Conservation (phyloP, 2,888 invertebrate genomes). For the Tortricodes alternella region DNA sequence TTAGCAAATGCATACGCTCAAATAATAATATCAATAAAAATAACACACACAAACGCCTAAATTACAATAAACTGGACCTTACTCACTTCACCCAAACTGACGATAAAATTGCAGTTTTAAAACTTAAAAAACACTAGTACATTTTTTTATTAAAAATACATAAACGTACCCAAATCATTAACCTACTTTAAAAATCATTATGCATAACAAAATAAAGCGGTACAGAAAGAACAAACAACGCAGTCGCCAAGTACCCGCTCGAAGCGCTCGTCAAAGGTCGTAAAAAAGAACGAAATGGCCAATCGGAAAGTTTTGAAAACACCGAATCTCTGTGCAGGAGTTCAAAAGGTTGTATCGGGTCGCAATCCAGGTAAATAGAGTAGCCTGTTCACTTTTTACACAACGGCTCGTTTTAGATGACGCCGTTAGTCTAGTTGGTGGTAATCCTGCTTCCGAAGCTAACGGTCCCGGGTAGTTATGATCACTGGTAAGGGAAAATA, state of each 20-base stretch:
- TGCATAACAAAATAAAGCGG: not conserved
- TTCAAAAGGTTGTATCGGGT: slow-evolving; percentile 38
- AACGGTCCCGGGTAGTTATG: too few relatives aligned
- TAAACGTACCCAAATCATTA: not conserved
- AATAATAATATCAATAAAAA: too few relatives aligned
- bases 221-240: slow-evolving; percentile 34
- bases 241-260: slow-evolving; percentile 35
- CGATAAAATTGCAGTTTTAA: too few relatives aligned
- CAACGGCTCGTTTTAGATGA: not conserved
- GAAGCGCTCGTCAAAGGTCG: slow-evolving; percentile 39
- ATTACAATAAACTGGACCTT: too few relatives aligned
- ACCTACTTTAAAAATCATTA: not conserved
- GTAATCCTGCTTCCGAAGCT: too few relatives aligned
- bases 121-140: too few relatives aligned
- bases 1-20: too few relatives aligned
- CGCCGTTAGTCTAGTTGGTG: not conserved
- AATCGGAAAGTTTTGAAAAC: slow-evolving; percentile 61
- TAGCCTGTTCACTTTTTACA: not conserved
- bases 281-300: slow-evolving; percentile 56
- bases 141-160: too few relatives aligned
- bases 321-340: slow-evolving; percentile 49
- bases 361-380: not conserved
- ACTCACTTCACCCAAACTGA: too few relatives aligned
- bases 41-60: too few relatives aligned
- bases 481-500: too few relatives aligned